Base-by-base conservation (phyloP, 2,113 vertebrate genomes). In the Lycaon pictus region DNA sequence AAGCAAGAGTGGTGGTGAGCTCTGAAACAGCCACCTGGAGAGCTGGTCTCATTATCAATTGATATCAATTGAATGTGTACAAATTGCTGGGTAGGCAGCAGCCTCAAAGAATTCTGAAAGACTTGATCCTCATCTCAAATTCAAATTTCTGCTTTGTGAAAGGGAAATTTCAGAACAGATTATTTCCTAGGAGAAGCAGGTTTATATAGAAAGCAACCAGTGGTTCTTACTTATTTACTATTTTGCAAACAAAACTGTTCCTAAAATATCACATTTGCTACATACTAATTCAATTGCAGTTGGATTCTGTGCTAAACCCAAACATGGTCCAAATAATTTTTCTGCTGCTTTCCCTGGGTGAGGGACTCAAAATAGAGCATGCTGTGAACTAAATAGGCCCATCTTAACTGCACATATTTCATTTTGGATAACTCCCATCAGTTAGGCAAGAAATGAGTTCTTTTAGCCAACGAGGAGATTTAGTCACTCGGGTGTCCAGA, bases 131-230 rank as follows among this genome's bases (percentile, higher is more conserved):
- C 55, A 76, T 53, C 3, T 79, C n/a, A 82, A 69, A 37, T 82
- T 95, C 22, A 89, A 48, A 71, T 93, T 63, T 95, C 51, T 95
- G 82, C 63, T 16, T 48, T 65, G 7, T 67, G 29, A 88, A 81
- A 80, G 25, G 19, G 6, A 93, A 88, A 58, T 51, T 90, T 74
- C 55, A 32, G 17, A 93, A 83, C 2, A 67, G 8, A 72, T 72
- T 5, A 82, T 77, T 94, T 91, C 72, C 65, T 96, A 11, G 13
- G 16, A 79, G 55, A 90, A 65, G 6, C 1, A 17, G 29, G 65
- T 86, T 97, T 85, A 43, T 35, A 56, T 20, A 90, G 77, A 94
- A 94, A 95, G 23, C 11, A 90, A 82, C 19, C 35, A 63, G n/a
- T 60, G 58, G 15, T 32, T 84, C 20, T 48, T 79, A 65, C 67